phyloP scores from a whole-genome alignment of 2,113 vertebrate genomes.

The Toxostoma redivivum region DNA sequence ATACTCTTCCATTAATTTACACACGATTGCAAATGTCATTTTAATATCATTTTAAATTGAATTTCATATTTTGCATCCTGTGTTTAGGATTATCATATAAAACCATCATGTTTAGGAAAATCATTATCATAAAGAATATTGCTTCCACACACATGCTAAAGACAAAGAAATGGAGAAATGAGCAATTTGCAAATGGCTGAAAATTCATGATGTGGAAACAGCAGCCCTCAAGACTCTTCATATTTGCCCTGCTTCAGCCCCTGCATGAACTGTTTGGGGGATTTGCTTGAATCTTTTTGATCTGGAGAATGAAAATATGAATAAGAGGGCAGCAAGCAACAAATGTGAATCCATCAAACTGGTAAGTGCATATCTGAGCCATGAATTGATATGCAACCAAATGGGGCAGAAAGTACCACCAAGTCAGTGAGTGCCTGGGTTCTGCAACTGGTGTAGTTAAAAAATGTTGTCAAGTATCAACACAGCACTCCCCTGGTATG shows the following conservation, averaged over 20 bases:
- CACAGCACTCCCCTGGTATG: neutral
- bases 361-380: neutral
- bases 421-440: neutral
- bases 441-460: neutral
- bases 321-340: neutral
- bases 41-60: neutral
- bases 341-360: rapidly evolving
- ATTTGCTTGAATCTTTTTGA: neutral
- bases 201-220: neutral
- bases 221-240: neutral
- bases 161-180: neutral
- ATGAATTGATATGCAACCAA: neutral
- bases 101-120: too few relatives aligned
- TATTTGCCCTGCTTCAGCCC: neutral
- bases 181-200: neutral
- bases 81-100: too few relatives aligned
- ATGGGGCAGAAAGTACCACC: neutral
- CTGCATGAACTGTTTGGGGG: rapidly evolving
- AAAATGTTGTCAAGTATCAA: neutral
- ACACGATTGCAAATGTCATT: neutral
- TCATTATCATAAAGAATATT: neutral
- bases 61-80: neutral
- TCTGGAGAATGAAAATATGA: neutral
- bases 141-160: neutral
- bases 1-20: neutral